Conservation (phyloP, 2,888 invertebrate species). For the Palloptera scutellata region DNA sequence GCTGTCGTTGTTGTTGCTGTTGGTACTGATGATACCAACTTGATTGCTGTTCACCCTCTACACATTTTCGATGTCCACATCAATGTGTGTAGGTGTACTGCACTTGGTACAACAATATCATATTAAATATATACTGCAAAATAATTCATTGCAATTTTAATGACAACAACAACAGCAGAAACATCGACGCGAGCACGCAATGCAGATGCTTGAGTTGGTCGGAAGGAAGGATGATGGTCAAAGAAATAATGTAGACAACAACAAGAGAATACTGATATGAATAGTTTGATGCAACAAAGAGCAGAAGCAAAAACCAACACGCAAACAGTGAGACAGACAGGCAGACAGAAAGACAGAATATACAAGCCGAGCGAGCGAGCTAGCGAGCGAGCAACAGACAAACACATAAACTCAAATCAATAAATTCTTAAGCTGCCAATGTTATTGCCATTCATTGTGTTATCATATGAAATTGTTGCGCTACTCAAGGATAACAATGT, state of each 20-base stretch:
- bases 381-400: not conserved
- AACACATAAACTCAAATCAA: conserved; percentile 6
- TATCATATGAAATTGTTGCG: conserved; percentile 11
- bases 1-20: not conserved
- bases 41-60: not conserved
- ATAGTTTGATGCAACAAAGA: too few species aligned
- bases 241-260: too few species aligned
- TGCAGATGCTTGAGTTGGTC: too few species aligned
- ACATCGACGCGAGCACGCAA: too few species aligned
- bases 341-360: conserved; percentile 1
- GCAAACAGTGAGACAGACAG: not conserved
- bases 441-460: not conserved
- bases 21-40: not conserved
- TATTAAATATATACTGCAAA: conserved; percentile 1
- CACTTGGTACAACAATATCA: not conserved
- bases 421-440: conserved; percentile 18
- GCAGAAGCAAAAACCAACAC: not conserved
- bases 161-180: not conserved
- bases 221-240: too few species aligned
- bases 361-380: not conserved
- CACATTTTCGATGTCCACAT: not conserved
- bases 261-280: too few species aligned
- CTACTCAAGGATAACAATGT: conserved; percentile 18
- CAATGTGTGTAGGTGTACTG: conserved; percentile 1
- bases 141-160: conserved; percentile 19